Conservation (phyloP, 2,888 invertebrate genomes). For the Autographa gamma region DNA sequence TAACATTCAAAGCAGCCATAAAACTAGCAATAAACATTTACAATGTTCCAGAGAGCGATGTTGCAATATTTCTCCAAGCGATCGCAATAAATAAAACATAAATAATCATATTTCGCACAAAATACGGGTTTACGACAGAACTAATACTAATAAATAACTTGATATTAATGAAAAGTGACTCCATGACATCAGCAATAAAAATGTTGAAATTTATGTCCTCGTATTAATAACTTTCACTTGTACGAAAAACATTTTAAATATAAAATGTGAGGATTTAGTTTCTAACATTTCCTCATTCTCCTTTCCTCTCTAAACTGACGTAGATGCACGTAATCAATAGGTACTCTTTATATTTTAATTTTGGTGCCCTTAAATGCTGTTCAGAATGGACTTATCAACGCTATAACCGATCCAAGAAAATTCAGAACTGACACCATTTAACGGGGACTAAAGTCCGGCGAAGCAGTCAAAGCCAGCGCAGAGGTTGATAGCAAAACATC, state of each 20-base stretch:
- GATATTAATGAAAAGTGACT: slow-evolving; percentile 27
- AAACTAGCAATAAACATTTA: slow-evolving; percentile 3
- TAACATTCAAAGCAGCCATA: background rate
- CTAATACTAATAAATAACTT: slow-evolving; percentile 23
- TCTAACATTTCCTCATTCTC: background rate
- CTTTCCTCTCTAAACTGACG: background rate
- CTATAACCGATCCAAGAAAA: background rate
- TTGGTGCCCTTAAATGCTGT: too few species aligned
- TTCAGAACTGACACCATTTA: background rate
- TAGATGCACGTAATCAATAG: too few species aligned
- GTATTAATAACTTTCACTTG: slow-evolving; percentile 23
- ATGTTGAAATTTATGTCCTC: slow-evolving; percentile 24
- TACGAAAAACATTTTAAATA: slow-evolving; percentile 12
- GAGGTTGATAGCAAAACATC: too few species aligned
- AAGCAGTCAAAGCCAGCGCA: too few species aligned
- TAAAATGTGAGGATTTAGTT: background rate
- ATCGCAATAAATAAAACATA: slow-evolving; percentile 2
- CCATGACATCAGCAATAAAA: slow-evolving; percentile 25
- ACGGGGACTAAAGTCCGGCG: background rate
- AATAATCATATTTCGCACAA: slow-evolving; percentile 2
- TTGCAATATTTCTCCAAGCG: slow-evolving; percentile 4
- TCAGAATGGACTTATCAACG: background rate
- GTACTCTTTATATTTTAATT: too few species aligned
- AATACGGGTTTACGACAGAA: slow-evolving; percentile 12
- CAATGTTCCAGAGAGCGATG: background rate